Base-by-base conservation (phyloP, 2,113 vertebrate genomes). In the Blennius ocellaris region DNA sequence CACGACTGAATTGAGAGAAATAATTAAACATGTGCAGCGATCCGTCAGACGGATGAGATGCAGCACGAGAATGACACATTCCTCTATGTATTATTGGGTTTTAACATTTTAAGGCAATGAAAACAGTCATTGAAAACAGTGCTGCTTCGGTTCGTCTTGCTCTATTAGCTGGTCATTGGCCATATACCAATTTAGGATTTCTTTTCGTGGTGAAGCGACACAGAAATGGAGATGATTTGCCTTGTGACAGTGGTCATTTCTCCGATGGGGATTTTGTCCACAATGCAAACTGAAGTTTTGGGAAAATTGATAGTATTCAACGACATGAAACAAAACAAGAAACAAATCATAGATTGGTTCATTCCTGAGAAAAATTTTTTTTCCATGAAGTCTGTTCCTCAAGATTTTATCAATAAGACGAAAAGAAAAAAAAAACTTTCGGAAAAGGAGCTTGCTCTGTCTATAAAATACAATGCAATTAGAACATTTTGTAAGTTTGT, bases 101-200 rank as follows among this genome's bases (percentile, higher is more conserved):
- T 51, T 61, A 15, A 56, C 1, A 37, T 39, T 37, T 37, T 66
- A 87, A 87, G 78, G 81, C 80, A 80, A 72, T 66, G 62, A 82
- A 1, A 21, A 66, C 43, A 6, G 48, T 6, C 56, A 69, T 67
- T 75, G 73, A 69, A 64, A 60, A 68, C 45, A 53, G 61, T 59
- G 54, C 62, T 72, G 44, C 14, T 14, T 66, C 50, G 7, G n/a
- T 65, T n/a, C n/a, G 36, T 17, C 38, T 40, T 5, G 1, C 54
- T 48, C 53, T 44, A 47, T 62, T 64, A 50, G 45, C 76, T 67
- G 69, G 73, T 73, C 59, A 30, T 3, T 40, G n/a, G 47, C 41
- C 17, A 4, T 30, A 65, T 52, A 56, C 73, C 51, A 44, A 47
- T 43, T 67, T 71, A 16, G 17, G 8, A 61, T 38, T 48, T 12